These are phyloP conservation scores for Meriones psammophilus DNA, from an alignment of 2,797 vertebrate genomes.

Conservation along the genomic window DNA sequence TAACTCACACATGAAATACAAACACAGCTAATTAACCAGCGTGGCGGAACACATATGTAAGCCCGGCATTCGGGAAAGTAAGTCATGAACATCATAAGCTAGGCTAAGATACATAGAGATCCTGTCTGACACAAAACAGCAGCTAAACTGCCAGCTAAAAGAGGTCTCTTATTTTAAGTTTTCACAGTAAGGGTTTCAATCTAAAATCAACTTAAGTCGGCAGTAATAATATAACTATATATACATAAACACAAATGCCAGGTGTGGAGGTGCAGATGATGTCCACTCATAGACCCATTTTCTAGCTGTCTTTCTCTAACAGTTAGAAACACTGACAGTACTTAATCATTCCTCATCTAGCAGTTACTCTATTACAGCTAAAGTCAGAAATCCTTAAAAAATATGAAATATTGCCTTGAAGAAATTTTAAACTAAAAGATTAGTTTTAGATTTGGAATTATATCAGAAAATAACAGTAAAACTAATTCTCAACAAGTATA, in stretches of 20 bases:
- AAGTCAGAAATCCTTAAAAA: constrained; percentile 25
- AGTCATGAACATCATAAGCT: background rate
- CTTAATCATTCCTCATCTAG: constrained; percentile 48
- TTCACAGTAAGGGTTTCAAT: constrained; percentile 33
- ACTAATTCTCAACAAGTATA: constrained; percentile 42
- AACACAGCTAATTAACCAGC: background rate
- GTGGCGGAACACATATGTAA: background rate
- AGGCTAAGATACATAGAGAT: background rate
- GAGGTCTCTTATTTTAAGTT: constrained; percentile 58
- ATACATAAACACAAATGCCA: background rate
- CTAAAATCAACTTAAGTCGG: constrained; percentile 45
- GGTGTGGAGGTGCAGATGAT: background rate
- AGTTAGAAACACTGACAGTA: constrained; percentile 13
- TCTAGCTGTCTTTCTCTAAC: background rate
- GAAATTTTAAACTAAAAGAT: constrained; percentile 14
- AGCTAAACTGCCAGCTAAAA: constrained; percentile 2
- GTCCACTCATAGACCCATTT: background rate
- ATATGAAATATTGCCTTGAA: constrained; percentile 22
- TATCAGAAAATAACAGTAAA: constrained; percentile 52
- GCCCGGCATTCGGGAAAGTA: background rate
- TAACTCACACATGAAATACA: background rate
- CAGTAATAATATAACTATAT: background rate
- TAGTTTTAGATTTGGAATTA: constrained; percentile 57
- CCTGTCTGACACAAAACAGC: background rate
- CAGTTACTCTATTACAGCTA: background rate